Percentiles rank a stretch among this genome's conserved stretches.
Conservation (phyloP, 30 jellyfish, hydroid and myxozoan species). For the Mastigias papua region DNA sequence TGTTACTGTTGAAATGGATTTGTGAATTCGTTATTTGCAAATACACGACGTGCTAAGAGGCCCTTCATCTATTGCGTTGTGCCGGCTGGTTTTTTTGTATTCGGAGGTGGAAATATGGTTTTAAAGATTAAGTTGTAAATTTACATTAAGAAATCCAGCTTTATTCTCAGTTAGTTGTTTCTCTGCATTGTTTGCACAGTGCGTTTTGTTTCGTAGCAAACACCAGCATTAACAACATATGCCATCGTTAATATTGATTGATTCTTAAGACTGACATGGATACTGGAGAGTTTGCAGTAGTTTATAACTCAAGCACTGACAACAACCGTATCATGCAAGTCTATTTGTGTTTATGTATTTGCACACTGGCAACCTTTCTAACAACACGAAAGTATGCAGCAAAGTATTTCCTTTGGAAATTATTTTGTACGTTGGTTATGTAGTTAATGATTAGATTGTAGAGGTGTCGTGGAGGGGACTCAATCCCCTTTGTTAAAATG, state of each 20-base stretch:
- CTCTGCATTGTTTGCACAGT: not conserved
- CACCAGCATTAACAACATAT: conserved; percentile 9
- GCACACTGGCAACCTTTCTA: no score
- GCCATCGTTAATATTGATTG: not conserved
- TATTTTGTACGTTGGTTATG: no score
- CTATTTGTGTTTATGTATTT: no score
- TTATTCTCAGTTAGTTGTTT: conserved; percentile 4
- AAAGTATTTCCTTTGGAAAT: no score
- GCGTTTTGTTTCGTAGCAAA: conserved; percentile 9
- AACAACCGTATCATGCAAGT: no score
- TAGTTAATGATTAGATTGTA: no score
- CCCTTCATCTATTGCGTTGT: not conserved
- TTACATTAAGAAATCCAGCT: conserved; percentile 17
- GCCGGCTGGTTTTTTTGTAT: not conserved
- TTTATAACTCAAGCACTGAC: no score
- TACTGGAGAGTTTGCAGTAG: not conserved
- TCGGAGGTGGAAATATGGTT: not conserved
- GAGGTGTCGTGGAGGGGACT: no score
- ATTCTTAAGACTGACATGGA: not conserved
- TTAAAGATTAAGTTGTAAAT: conserved; percentile 25
- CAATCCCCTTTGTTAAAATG: no score
- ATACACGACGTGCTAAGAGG: not conserved
- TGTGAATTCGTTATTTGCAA: not conserved
- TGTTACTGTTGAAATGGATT: not conserved
- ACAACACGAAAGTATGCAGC: no score